Percentiles rank a stretch among this genome's conserved stretches.
phyloP scores from a whole-genome alignment of 1,140 invertebrate genomes.

The Vanessa atalanta region DNA sequence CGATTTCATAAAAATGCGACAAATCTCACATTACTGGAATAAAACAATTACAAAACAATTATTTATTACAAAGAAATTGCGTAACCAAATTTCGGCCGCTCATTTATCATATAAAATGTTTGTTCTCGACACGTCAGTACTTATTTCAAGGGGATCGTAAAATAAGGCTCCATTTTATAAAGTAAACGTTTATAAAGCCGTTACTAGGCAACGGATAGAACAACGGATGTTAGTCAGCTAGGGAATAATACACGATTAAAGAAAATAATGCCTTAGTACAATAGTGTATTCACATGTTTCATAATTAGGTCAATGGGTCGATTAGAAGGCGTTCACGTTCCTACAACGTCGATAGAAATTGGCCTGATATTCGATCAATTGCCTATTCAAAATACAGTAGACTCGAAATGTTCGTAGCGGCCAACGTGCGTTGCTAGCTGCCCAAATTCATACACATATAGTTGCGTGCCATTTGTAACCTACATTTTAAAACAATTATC shows the following conservation, averaged over 20 bases:
- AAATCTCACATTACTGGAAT: not conserved
- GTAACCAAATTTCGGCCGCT: not conserved
- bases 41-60: not conserved
- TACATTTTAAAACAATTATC: constrained; percentile 69
- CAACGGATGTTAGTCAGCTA: constrained; percentile 31
- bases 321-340: constrained; percentile 32
- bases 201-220: constrained; percentile 46
- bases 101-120: constrained; percentile 14
- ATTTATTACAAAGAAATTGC: constrained; percentile 21
- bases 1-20: too few relatives aligned
- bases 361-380: constrained; percentile 18
- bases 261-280: not conserved
- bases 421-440: constrained; percentile 38
- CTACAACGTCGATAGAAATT: constrained; percentile 24
- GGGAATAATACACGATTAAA: constrained; percentile 18
- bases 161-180: constrained; percentile 9
- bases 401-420: constrained; percentile 30
- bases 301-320: constrained; percentile 50
- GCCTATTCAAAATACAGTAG: constrained; percentile 26
- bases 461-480: constrained; percentile 71
- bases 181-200: constrained; percentile 16
- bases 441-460: constrained; percentile 35
- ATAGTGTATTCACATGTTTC: constrained; percentile 18
- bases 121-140: constrained; percentile 7
- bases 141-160: constrained; percentile 12